A percentile compares a stretch with the other conserved stretches of the same genome.
Evolutionary conservation across 2,888 invertebrate species (phyloP).

Genomic region (Oligia latruncula): DNA sequence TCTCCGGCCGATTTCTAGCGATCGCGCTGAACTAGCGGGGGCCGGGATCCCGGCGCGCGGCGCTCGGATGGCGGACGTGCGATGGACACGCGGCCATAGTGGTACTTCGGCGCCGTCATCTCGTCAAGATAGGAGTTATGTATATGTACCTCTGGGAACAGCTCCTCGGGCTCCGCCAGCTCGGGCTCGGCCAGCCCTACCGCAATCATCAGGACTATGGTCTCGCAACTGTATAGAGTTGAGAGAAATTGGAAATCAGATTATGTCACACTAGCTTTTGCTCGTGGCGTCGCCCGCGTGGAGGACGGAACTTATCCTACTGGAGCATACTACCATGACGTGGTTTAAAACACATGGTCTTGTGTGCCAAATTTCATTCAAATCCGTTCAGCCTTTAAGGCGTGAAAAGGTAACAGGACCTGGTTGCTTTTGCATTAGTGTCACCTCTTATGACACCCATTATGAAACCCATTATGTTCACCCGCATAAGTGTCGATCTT

Average conservation of each 20-base stretch:
- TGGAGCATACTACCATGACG: not conserved
- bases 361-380: not conserved
- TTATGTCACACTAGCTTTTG: not conserved
- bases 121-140: not conserved
- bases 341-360: not conserved
- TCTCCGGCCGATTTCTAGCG: no score
- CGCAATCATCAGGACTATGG: constrained; percentile 92
- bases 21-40: no score
- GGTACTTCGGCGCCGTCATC: no score
- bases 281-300: not conserved
- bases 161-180: constrained; percentile 90
- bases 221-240: constrained; percentile 89
- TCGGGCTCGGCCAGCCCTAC: constrained; percentile 91
- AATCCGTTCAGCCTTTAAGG: not conserved
- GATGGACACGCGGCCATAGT: no score
- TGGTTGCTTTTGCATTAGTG: no score
- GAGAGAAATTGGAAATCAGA: not conserved
- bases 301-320: not conserved
- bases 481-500: no score
- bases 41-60: no score
- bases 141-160: constrained; percentile 86
- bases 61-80: no score
- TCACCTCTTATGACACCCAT: no score
- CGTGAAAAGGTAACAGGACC: not conserved
- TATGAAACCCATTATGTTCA: no score